phyloP scores from a whole-genome alignment of 2,888 invertebrate species.

The Anagyrus pseudococci region DNA sequence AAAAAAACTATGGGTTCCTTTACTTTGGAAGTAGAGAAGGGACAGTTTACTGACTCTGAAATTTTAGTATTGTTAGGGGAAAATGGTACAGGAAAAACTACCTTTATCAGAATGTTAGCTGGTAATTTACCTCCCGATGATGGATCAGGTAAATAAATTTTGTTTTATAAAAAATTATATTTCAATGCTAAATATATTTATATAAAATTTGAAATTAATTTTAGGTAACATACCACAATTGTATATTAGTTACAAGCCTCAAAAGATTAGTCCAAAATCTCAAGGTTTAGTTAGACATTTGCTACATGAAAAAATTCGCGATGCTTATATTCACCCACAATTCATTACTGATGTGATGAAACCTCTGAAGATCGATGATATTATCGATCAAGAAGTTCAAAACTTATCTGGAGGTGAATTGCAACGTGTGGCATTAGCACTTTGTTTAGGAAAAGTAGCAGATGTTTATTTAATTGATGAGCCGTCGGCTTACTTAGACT shows the following conservation, averaged over 20 bases:
- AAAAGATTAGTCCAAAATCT: conserved; percentile 98
- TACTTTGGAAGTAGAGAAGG: conserved; percentile 79
- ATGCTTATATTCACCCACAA: conserved; percentile 97
- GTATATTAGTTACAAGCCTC: conserved; percentile 99
- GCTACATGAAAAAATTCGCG: conserved; percentile 95
- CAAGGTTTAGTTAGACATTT: conserved; percentile 91
- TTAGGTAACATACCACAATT: conserved; percentile 81
- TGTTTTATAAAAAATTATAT: conserved; percentile 15
- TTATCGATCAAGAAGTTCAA: conserved; percentile 97
- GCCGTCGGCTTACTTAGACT: conserved; percentile 98
- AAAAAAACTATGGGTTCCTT: conserved; percentile 83
- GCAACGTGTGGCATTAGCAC: conserved; percentile 94
- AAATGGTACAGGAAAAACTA: conserved; percentile 99
- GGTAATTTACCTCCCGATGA: conserved; percentile 93
- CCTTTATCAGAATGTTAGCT: conserved; percentile 97
- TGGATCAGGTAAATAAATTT: conserved; percentile 66
- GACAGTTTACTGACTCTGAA: conserved; percentile 98
- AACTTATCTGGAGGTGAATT: conserved; percentile 99
- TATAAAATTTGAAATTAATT: conserved; percentile 18
- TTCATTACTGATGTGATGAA: conserved; percentile 99
- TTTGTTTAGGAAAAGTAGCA: conserved; percentile 97
- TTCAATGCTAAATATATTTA: conserved; percentile 20
- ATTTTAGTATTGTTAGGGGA: conserved; percentile 96
- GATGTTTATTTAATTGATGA: conserved; percentile 99
- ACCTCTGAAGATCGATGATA: conserved; percentile 94